Conservation (phyloP, 2,888 invertebrate genomes). For the Litoditis marina region DNA sequence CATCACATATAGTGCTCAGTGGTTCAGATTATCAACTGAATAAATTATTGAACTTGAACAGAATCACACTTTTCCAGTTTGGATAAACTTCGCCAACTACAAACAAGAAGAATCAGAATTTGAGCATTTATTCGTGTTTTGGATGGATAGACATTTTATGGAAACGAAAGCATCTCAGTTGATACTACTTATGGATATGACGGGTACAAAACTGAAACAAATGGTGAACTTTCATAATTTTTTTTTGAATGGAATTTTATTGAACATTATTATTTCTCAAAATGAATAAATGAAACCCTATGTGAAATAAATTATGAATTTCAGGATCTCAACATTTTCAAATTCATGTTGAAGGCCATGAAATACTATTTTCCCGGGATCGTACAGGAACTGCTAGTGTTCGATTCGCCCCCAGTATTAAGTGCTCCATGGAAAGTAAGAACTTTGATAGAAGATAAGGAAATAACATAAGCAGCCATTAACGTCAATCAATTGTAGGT, state of each 20-base stretch:
- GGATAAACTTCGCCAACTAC: constrained; percentile 52
- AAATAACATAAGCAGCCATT: background rate
- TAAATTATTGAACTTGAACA: background rate
- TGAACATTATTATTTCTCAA: background rate
- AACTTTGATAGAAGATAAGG: no score
- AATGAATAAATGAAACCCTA: background rate
- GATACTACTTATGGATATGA: constrained; percentile 53
- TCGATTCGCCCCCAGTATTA: constrained; percentile 48
- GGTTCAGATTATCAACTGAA: no score
- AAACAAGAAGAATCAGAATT: constrained; percentile 35
- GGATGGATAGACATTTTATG: constrained; percentile 55
- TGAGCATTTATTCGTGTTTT: constrained; percentile 52
- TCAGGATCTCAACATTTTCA: constrained; percentile 54
- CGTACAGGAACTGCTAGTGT: constrained; percentile 44
- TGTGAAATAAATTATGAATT: constrained; percentile 5
- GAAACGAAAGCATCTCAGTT: constrained; percentile 45
- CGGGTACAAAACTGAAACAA: constrained; percentile 40
- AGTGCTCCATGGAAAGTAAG: constrained; percentile 54
- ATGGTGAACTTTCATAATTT: constrained; percentile 39
- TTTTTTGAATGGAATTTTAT: no score
- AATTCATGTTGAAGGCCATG: constrained; percentile 52
- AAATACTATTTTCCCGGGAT: constrained; percentile 56
- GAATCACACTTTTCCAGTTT: constrained; percentile 41
- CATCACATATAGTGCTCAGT: no score
- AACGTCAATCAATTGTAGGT: constrained; percentile 25